Conservation (phyloP, 2,797 vertebrate genomes). For the Acanthornis magna region DNA sequence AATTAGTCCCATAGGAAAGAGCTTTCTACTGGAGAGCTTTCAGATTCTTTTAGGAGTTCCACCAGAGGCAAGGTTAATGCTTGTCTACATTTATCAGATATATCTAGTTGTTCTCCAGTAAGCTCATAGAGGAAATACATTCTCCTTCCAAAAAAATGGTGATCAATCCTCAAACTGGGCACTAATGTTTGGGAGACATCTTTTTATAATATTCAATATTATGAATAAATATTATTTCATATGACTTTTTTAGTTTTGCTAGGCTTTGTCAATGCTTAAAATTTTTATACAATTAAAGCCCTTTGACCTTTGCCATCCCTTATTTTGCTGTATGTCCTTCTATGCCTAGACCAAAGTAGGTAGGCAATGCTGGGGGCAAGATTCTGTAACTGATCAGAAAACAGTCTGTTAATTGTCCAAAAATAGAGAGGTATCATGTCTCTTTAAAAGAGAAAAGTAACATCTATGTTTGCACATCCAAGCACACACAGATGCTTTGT, state of each 20-base stretch:
- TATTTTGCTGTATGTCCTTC: not conserved
- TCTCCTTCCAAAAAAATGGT: not conserved
- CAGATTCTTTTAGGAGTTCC: not conserved
- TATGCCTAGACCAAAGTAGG: not conserved
- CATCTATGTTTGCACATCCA: not conserved
- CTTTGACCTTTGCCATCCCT: not conserved
- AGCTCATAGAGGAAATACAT: not conserved
- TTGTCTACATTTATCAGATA: not conserved
- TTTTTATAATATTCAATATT: not conserved
- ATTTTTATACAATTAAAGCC: not conserved
- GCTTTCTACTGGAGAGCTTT: not conserved
- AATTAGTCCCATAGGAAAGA: not conserved
- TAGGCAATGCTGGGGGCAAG: not conserved
- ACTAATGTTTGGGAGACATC: not conserved
- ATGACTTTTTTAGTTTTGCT: not conserved
- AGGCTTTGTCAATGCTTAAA: not conserved
- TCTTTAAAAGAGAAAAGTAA: not conserved
- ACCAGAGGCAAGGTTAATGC: not conserved
- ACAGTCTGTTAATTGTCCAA: not conserved
- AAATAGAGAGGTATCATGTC: not conserved
- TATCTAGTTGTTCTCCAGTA: not conserved
- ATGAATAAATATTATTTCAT: not conserved
- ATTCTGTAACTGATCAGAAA: not conserved
- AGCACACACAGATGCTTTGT: not conserved
- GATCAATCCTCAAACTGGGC: not conserved